Conservation (phyloP, 2,797 vertebrate genomes). For the Picus viridis region DNA sequence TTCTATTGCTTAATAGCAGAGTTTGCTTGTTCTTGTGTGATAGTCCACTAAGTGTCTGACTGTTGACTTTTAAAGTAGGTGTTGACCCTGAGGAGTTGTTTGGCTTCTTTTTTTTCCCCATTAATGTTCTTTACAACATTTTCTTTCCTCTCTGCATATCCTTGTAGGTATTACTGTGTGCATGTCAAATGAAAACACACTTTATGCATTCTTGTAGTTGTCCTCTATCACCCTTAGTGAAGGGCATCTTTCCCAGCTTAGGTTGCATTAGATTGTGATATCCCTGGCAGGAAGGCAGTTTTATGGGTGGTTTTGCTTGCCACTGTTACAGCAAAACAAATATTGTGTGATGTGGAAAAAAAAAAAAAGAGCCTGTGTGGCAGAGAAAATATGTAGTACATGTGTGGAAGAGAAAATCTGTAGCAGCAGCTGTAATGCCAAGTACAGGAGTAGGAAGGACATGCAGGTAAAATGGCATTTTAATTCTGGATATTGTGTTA, state of each 20-base stretch:
- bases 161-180: not conserved
- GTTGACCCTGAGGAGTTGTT: not conserved
- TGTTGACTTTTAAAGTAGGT: not conserved
- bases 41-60: not conserved
- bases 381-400: conserved; percentile 15
- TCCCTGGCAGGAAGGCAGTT: conserved; percentile 70
- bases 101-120: not conserved
- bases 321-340: conserved; percentile 47
- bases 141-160: not conserved
- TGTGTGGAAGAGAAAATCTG: conserved; percentile 45
- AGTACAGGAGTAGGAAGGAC: conserved; percentile 7
- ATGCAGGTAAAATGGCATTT: not conserved
- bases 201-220: not conserved
- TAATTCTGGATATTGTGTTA: not conserved
- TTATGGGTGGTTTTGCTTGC: conserved; percentile 70
- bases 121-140: not conserved
- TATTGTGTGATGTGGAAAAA: conserved; percentile 52
- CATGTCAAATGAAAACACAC: not conserved
- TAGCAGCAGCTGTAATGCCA: not conserved
- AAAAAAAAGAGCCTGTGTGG: conserved; percentile 28
- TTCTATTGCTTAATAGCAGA: not conserved
- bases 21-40: not conserved
- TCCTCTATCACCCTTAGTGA: not conserved
- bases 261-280: not conserved
- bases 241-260: conserved; percentile 44